Percentiles rank a stretch among this genome's conserved stretches.
phyloP scores from a whole-genome alignment of 1,140 invertebrate genomes.

The Dolichoris vasculosae region DNA sequence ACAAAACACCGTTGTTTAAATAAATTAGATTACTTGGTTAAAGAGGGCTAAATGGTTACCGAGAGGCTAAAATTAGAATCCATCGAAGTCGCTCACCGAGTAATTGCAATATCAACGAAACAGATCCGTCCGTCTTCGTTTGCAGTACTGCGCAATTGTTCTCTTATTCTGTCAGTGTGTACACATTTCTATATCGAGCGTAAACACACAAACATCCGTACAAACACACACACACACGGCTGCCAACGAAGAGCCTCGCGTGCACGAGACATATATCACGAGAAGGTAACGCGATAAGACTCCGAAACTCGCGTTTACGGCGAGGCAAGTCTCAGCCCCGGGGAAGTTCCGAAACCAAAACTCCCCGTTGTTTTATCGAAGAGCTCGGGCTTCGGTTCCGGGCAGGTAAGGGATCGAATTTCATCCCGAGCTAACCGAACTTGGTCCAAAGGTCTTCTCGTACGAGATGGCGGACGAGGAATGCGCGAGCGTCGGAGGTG shows the following conservation, averaged over 20 bases:
- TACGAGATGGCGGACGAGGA: constrained; percentile 57
- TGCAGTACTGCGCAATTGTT: not conserved
- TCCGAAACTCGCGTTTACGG: not conserved
- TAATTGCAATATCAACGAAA: not conserved
- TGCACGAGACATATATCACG: not conserved
- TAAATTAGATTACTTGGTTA: not conserved
- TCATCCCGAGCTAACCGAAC: not conserved
- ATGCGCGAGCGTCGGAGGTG: not conserved
- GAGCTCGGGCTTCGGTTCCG: not conserved
- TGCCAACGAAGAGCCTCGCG: not conserved
- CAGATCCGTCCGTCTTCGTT: not conserved
- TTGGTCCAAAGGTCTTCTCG: constrained; percentile 63
- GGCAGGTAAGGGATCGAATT: not conserved
- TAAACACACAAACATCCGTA: no score
- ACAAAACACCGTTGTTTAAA: not conserved
- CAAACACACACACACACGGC: no score
- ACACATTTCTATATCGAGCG: no score
- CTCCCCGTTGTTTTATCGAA: not conserved
- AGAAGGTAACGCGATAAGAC: no score
- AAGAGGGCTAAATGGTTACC: not conserved
- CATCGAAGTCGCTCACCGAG: not conserved
- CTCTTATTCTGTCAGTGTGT: no score
- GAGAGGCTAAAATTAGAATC: not conserved
- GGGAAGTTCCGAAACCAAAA: not conserved
- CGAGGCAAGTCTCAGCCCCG: not conserved